Percentiles rank a stretch among this genome's conserved stretches.
Evolutionary conservation across 2,888 invertebrate species (phyloP).

Genomic region (Pyrocoelia pectoralis): DNA sequence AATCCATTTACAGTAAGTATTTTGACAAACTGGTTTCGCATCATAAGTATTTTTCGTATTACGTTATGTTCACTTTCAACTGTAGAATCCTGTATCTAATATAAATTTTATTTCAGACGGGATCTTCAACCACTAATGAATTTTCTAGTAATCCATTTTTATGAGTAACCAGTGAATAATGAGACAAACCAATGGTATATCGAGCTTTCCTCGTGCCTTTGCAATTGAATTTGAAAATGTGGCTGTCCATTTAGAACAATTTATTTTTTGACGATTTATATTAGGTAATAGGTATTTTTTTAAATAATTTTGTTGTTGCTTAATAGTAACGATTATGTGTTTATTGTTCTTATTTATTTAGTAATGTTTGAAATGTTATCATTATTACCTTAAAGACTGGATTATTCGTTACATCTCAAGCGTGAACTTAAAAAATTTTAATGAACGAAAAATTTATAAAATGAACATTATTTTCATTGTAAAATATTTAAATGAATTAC

Average conservation of each 20-base stretch:
- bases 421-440: neutral
- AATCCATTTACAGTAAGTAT: conserved; percentile 56
- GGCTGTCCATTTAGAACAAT: conserved; percentile 33
- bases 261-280: conserved; percentile 32
- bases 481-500: no score
- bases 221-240: conserved; percentile 21
- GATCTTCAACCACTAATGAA: conserved; percentile 51
- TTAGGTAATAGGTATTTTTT: conserved; percentile 19
- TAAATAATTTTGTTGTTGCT: conserved; percentile 27
- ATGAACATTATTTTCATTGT: neutral
- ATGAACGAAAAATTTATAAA: neutral
- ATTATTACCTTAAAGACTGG: conserved; percentile 22
- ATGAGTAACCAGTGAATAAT: conserved; percentile 53
- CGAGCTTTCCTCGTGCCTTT: conserved; percentile 32
- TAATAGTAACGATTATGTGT: conserved; percentile 25
- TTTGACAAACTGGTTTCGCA: no score
- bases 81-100: no score
- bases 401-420: conserved; percentile 11
- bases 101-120: conserved; percentile 54
- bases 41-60: no score
- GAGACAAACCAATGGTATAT: conserved; percentile 18
- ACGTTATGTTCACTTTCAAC: no score
- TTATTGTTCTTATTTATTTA: conserved; percentile 33
- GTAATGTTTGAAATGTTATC: conserved; percentile 22
- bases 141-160: conserved; percentile 69